These are phyloP conservation scores for Anolis apletophallus DNA, from an alignment of 2,797 vertebrate genomes.

Conservation along the genomic window DNA sequence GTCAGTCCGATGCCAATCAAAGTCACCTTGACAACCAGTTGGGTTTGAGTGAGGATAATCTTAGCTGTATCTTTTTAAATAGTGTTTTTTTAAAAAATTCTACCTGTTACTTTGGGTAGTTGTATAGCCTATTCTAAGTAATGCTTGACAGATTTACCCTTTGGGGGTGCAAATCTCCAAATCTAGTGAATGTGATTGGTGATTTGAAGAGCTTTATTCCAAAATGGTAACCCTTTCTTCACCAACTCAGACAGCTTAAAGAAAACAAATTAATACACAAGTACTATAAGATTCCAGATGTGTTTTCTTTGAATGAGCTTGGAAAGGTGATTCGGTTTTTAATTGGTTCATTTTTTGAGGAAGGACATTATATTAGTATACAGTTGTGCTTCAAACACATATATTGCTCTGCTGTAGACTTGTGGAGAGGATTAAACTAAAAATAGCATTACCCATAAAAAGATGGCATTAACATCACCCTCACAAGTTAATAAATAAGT, in stretches of 20 bases:
- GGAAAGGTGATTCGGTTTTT: background rate
- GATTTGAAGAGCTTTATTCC: no score
- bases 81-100: background rate
- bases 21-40: no score
- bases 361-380: conserved; percentile 14
- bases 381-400: background rate
- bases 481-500: background rate
- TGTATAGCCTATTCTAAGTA: background rate
- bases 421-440: background rate
- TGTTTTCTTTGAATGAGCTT: background rate
- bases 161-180: no score
- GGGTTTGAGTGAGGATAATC: no score
- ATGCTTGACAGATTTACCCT: background rate
- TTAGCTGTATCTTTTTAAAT: background rate
- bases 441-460: background rate
- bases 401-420: conserved; percentile 5
- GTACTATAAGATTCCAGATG: background rate
- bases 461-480: background rate
- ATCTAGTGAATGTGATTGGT: no score
- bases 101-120: background rate
- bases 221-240: background rate
- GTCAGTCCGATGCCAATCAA: no score
- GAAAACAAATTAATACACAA: background rate
- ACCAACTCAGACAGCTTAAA: background rate
- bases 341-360: background rate